These are phyloP conservation scores for Arrhamphus sclerolepis DNA, from an alignment of 2,797 vertebrate genomes.

Conservation along the genomic window DNA sequence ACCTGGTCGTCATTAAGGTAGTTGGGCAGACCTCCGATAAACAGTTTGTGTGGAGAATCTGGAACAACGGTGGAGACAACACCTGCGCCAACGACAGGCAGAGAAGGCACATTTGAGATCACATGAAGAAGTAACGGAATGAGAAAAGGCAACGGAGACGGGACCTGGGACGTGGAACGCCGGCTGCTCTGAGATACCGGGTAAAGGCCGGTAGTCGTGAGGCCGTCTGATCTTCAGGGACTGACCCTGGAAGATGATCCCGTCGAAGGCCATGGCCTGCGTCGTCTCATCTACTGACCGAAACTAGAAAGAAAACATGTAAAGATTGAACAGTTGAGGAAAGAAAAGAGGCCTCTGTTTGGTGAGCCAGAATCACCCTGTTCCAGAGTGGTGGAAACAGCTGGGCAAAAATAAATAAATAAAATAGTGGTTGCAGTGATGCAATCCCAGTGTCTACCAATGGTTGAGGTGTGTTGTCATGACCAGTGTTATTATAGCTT, in stretches of 20 bases:
- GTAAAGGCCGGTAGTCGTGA: slow-evolving; percentile 81
- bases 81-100: slow-evolving; percentile 50
- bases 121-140: not conserved
- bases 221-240: slow-evolving; percentile 82
- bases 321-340: too few species aligned
- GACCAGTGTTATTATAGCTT: too few species aligned
- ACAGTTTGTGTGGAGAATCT: slow-evolving; percentile 83
- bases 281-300: slow-evolving; percentile 83
- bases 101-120: not conserved
- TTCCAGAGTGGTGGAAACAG: too few species aligned
- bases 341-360: too few species aligned
- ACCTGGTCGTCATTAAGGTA: slow-evolving; percentile 85
- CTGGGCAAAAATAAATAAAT: too few species aligned
- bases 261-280: slow-evolving; percentile 84
- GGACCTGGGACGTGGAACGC: slow-evolving; percentile 82
- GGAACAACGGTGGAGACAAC: slow-evolving; percentile 86
- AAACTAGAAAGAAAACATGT: slow-evolving; percentile 58
- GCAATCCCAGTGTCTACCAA: too few species aligned
- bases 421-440: too few species aligned
- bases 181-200: slow-evolving; percentile 82
- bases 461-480: too few species aligned
- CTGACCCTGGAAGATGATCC: slow-evolving; percentile 83
- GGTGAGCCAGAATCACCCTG: too few species aligned
- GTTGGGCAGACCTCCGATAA: slow-evolving; percentile 83
- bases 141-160: not conserved